Percentiles rank a stretch among this genome's conserved stretches.
Evolutionary conservation across 1,140 invertebrate species (phyloP).

Genomic region (Microplitis mediator): DNA sequence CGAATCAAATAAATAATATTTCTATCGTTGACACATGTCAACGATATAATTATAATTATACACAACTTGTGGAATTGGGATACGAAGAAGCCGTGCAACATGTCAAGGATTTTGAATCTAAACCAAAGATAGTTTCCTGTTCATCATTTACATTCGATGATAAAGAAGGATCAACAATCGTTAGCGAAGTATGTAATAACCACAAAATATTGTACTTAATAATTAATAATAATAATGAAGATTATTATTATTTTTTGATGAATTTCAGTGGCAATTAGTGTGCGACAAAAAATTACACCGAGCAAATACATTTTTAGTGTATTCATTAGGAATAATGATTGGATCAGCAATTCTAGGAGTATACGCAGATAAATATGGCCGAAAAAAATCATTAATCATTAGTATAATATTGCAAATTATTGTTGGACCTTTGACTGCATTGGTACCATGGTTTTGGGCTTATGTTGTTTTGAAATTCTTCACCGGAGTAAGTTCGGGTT

Average conservation of each 20-base stretch:
- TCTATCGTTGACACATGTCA: constrained; percentile 51
- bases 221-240: too few species aligned
- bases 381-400: constrained; percentile 62
- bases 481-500: constrained; percentile 65
- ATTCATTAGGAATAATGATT: constrained; percentile 65
- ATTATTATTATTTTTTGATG: constrained; percentile 14
- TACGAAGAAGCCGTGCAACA: constrained; percentile 54
- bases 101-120: constrained; percentile 23
- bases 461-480: constrained; percentile 64
- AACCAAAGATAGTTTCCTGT: too few species aligned
- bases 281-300: constrained; percentile 58
- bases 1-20: constrained; percentile 59
- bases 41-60: constrained; percentile 62
- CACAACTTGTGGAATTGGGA: constrained; percentile 49
- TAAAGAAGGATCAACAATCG: constrained; percentile 53
- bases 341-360: constrained; percentile 64
- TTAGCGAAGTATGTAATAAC: constrained; percentile 48
- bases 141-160: constrained; percentile 46
- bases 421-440: constrained; percentile 60
- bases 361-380: constrained; percentile 63
- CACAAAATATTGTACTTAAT: too few species aligned
- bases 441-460: constrained; percentile 62
- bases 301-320: constrained; percentile 62
- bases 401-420: constrained; percentile 61
- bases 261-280: constrained; percentile 63